Evolutionary conservation across 2,113 vertebrate species (phyloP), one percentile per base, ranked within the genome.

Genomic region (Prinia subflava): DNA sequence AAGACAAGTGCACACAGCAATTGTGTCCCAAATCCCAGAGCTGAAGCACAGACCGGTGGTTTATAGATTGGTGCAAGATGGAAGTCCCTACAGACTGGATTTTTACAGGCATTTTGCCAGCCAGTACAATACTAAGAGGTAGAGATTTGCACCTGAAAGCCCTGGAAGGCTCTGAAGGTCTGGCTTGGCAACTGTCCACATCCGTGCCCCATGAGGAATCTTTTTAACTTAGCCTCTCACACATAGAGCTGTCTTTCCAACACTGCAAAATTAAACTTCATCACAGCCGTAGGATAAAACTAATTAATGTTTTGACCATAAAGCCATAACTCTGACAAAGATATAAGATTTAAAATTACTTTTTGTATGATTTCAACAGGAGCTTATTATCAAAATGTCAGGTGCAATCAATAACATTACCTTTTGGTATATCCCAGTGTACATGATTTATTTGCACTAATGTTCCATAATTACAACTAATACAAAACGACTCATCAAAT

Each of bases 301-400:
- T 71, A 84, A 82, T 64, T 83, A 76, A 86, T 85, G 41, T 83
- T 94, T 89, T 81, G 73, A 77, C 56, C 80, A 80, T 67, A 57
- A 84, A 93, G 39, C 49, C 47, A 20, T 70, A 87, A 88, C 55
- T 78, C 64, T 91, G 78, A 95, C 75, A 81, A 87, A 95, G 90
- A 70, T 41, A 17, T 13, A 76, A 89, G 68, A 76, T 70, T 93
- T 82, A 49, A 94, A 96, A 95, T 95, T 93, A 86, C 79, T 75
- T 95, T 91, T 88, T 64, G 81, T 84, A 57, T 63, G 39, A 77
- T 76, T 77, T 87, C 90, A 82, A 78, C 81, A 91, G 64, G 21
- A 92, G 56, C 64, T 89, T 73, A 95, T 96, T 90, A 95, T 85
- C 76, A 83, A 59, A 86, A 92, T 64, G 86, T 90, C 95, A 95